These are phyloP conservation scores for Copidosoma aretas DNA, from an alignment of 2,888 invertebrate species.

Conservation along the genomic window DNA sequence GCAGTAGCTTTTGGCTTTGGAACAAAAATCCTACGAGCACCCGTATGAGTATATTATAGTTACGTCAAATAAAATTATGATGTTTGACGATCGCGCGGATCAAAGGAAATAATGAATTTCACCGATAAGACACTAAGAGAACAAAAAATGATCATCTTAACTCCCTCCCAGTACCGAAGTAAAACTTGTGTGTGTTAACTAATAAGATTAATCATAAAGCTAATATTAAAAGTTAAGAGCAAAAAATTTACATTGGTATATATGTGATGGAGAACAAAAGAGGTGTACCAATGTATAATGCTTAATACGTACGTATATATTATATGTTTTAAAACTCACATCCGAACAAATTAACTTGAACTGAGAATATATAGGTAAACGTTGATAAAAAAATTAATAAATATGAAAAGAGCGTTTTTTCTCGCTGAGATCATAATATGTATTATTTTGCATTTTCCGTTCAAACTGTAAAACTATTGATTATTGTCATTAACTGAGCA, in stretches of 20 bases:
- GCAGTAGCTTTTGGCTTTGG: no score
- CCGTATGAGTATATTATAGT: no score
- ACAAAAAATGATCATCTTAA: constrained; percentile 45
- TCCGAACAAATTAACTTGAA: neutral
- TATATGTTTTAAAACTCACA: constrained; percentile 48
- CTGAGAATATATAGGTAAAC: constrained; percentile 36
- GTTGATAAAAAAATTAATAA: constrained; percentile 1
- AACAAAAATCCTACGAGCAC: no score
- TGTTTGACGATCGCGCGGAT: neutral
- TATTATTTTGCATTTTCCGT: constrained; percentile 18
- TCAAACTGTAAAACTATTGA: constrained; percentile 38
- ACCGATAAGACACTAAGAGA: neutral
- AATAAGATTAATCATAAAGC: constrained; percentile 57
- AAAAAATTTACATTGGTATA: constrained; percentile 57
- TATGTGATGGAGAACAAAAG: constrained; percentile 35
- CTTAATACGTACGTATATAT: constrained; percentile 53
- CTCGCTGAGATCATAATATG: no score
- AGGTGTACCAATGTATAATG: constrained; percentile 36
- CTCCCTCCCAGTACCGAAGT: constrained; percentile 58
- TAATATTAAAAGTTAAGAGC: constrained; percentile 49
- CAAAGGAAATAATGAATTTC: neutral
- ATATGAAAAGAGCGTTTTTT: constrained; percentile 2
- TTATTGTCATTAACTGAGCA: constrained; percentile 48
- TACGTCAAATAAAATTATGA: neutral
- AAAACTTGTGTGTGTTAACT: constrained; percentile 60